A percentile compares a stretch with the other conserved stretches of the same genome.
Evolutionary conservation across 2,797 vertebrate species (phyloP).

Genomic region (Helicolenus hilgendorfi): DNA sequence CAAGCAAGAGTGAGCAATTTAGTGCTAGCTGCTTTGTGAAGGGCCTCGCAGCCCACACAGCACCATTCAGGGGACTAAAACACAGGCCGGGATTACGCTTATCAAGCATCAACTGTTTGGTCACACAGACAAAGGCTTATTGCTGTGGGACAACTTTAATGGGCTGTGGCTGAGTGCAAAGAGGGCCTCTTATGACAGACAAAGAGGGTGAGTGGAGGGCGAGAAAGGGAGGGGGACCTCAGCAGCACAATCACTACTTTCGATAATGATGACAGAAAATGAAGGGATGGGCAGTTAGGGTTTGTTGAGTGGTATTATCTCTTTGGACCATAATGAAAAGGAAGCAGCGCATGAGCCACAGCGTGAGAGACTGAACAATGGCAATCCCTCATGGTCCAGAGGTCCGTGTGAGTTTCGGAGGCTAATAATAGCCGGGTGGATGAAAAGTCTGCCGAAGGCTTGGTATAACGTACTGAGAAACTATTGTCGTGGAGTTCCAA

Average conservation of each 20-base stretch:
- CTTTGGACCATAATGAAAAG: conserved; percentile 71
- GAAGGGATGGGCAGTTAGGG: conserved; percentile 68
- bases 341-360: conserved; percentile 47
- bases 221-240: conserved; percentile 35
- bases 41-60: conserved; percentile 83
- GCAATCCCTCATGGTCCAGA: conserved; percentile 57
- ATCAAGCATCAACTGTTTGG: conserved; percentile 86
- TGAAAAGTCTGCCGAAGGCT: conserved; percentile 47
- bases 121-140: conserved; percentile 81
- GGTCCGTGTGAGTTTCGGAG: conserved; percentile 42
- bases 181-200: conserved; percentile 63
- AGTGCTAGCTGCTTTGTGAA: conserved; percentile 79
- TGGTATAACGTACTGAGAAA: conserved; percentile 9
- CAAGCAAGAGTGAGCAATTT: conserved; percentile 85
- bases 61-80: conserved; percentile 77
- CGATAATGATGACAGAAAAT: conserved; percentile 75
- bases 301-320: conserved; percentile 77
- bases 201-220: conserved; percentile 47
- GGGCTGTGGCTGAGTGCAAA: conserved; percentile 77
- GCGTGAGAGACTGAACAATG: conserved; percentile 64
- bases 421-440: conserved; percentile 62
- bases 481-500: conserved; percentile 25
- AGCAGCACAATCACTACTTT: conserved; percentile 66
- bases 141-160: conserved; percentile 83
- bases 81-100: conserved; percentile 82